phyloP scores from a whole-genome alignment of 2,888 invertebrate genomes.

The Druceiella hillmani region DNA sequence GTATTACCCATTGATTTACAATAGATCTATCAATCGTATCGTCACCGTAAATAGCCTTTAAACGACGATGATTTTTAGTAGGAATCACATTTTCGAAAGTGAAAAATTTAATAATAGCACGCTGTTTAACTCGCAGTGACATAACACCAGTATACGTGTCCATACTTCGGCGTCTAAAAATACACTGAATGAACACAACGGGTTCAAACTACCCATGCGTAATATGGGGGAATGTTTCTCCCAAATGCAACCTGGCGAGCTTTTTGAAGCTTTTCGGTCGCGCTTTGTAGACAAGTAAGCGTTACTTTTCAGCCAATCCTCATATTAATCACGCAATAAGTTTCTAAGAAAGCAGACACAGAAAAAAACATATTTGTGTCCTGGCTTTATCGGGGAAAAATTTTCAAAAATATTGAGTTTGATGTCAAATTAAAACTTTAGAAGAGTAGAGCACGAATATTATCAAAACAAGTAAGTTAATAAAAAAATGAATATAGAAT shows the following conservation, averaged over 20 bases:
- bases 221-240: no score
- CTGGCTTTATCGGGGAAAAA: no score
- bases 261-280: background rate
- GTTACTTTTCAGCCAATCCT: background rate
- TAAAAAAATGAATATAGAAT: no score
- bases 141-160: background rate
- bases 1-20: conserved; percentile 1
- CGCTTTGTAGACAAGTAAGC: background rate
- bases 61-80: background rate
- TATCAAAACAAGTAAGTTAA: no score
- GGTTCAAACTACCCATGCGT: no score
- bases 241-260: background rate
- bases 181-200: background rate
- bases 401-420: no score
- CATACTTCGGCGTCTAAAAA: background rate
- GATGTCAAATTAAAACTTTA: no score
- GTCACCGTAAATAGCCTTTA: background rate
- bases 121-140: conserved; percentile 1
- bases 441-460: no score
- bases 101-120: background rate
- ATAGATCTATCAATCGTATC: background rate
- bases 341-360: no score
- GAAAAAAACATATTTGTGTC: no score
- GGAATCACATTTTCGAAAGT: no score
- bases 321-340: background rate